These are phyloP conservation scores for Myotis vivesi DNA, from an alignment of 2,797 vertebrate genomes.

Conservation along the genomic window DNA sequence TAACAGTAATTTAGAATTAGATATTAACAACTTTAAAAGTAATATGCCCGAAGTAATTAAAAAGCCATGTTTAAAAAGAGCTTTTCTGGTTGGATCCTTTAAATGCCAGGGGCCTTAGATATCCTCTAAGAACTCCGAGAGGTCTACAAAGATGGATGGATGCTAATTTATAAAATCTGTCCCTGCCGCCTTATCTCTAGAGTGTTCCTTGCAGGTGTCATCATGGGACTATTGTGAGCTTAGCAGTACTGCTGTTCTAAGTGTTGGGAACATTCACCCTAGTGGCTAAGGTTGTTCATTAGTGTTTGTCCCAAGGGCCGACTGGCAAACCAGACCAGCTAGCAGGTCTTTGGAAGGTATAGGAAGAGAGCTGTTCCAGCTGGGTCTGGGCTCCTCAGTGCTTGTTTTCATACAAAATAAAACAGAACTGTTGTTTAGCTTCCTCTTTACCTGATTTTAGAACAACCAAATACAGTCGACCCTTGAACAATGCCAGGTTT, in stretches of 20 bases:
- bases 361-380: neutral
- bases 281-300: neutral
- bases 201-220: neutral
- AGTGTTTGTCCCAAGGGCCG: neutral
- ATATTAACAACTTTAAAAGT: too few species aligned
- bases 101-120: neutral
- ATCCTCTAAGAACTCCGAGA: neutral
- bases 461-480: neutral
- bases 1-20: too few species aligned
- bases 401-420: neutral
- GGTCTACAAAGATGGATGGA: neutral
- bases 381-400: neutral
- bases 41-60: too few species aligned
- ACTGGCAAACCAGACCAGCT: neutral
- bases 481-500: neutral
- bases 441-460: neutral
- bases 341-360: neutral
- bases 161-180: neutral
- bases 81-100: neutral
- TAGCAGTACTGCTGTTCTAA: neutral
- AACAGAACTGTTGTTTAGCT: neutral
- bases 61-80: neutral
- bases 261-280: neutral
- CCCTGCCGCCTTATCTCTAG: neutral
- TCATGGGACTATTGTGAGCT: neutral